Evolutionary conservation across 2,888 invertebrate genomes (phyloP).

Genomic region (Dendrolimus pini): DNA sequence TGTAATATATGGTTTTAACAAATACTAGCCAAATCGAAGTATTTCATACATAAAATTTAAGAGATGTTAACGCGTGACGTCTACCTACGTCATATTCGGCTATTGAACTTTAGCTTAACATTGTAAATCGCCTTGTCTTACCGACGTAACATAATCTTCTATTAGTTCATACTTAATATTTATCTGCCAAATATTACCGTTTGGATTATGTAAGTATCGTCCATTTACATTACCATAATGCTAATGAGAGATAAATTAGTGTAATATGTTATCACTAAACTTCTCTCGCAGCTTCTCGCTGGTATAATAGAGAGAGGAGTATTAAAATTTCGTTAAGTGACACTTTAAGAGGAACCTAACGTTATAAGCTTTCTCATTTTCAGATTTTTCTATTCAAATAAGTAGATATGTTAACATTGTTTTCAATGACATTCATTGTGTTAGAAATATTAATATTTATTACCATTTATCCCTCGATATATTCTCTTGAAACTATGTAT

Average conservation of each 20-base stretch:
- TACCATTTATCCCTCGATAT: too few species aligned
- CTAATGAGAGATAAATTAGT: background rate
- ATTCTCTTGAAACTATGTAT: too few species aligned
- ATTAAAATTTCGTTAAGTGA: too few species aligned
- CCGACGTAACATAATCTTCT: conserved; percentile 23
- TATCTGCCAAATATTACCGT: conserved; percentile 8
- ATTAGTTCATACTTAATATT: conserved; percentile 20
- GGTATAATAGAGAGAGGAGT: too few species aligned
- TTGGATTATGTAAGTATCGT: conserved; percentile 1
- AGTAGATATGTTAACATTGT: too few species aligned
- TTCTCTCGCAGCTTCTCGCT: too few species aligned
- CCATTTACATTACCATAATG: background rate
- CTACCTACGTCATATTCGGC: conserved; percentile 28
- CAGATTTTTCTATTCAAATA: too few species aligned
- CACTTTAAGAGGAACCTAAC: too few species aligned
- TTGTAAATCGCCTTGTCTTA: conserved; percentile 21
- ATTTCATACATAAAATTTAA: conserved; percentile 5
- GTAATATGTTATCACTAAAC: too few species aligned
- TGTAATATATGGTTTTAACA: conserved; percentile 2
- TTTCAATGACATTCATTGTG: too few species aligned
- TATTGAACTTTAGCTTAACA: conserved; percentile 33
- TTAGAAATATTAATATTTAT: too few species aligned
- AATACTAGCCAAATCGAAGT: background rate
- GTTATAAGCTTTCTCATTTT: too few species aligned
- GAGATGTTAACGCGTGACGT: conserved; percentile 17